Conservation (phyloP, 2,888 invertebrate genomes). For the Tanytarsus gracilentus region DNA sequence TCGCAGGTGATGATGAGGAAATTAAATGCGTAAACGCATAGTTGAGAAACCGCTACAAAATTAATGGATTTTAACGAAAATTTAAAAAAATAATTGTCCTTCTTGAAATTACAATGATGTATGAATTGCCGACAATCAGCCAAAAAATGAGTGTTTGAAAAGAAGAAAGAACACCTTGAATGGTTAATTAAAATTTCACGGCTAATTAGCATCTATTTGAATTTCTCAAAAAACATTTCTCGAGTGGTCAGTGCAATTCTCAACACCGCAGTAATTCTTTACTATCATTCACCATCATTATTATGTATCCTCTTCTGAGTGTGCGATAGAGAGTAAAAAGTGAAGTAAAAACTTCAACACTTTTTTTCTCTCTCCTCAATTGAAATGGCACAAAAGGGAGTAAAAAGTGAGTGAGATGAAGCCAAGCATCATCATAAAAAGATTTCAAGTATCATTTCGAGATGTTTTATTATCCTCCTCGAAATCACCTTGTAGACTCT, state of each 20-base stretch:
- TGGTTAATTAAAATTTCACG: conserved; percentile 2
- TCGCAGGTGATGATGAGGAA: no score
- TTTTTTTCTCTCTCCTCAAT: conserved; percentile 4
- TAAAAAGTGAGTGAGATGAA: conserved; percentile 5
- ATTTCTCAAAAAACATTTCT: neutral
- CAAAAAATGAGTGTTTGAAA: neutral
- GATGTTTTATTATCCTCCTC: conserved; percentile 28
- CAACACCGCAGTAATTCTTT: no score
- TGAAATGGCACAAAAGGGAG: neutral
- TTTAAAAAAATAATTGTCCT: no score
- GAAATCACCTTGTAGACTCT: conserved; percentile 28
- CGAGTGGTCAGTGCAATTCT: conserved; percentile 1
- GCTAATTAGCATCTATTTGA: neutral
- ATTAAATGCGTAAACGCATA: no score
- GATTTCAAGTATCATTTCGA: conserved; percentile 27
- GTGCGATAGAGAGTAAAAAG: no score
- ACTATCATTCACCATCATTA: neutral
- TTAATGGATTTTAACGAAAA: no score
- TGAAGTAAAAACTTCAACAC: conserved; percentile 8
- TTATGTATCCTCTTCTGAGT: no score
- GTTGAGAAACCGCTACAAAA: no score
- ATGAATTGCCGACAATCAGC: neutral
- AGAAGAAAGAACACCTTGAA: neutral
- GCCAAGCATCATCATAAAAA: conserved; percentile 23
- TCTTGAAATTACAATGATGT: neutral